Percentiles rank a stretch among this genome's conserved stretches.
Evolutionary conservation across 2,113 vertebrate species (phyloP).

Genomic region (Oryzias javanicus): DNA sequence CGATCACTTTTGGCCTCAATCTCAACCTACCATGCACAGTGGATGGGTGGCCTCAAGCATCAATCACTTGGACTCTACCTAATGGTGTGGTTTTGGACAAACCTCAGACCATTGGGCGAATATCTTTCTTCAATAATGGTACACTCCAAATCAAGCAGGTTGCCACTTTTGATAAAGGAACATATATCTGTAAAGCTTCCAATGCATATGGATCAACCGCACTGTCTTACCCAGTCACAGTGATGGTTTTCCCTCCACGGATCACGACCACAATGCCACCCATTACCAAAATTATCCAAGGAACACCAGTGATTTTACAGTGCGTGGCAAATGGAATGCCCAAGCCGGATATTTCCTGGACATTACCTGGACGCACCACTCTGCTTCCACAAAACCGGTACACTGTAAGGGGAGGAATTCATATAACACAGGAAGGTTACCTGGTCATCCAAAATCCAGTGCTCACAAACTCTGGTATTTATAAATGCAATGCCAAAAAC

Average conservation of each 20-base stretch:
- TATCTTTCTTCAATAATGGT: constrained; percentile 68
- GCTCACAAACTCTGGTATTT: constrained; percentile 81
- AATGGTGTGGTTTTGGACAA: constrained; percentile 75
- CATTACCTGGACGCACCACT: constrained; percentile 79
- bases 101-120: constrained; percentile 67
- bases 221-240: constrained; percentile 74
- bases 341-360: constrained; percentile 81
- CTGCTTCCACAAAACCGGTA: constrained; percentile 73
- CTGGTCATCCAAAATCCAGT: constrained; percentile 75
- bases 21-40: constrained; percentile 74
- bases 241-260: constrained; percentile 76
- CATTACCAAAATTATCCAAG: constrained; percentile 67
- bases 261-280: constrained; percentile 71
- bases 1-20: constrained; percentile 71
- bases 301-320: constrained; percentile 66
- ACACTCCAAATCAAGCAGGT: constrained; percentile 74
- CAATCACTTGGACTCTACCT: constrained; percentile 77
- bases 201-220: constrained; percentile 76
- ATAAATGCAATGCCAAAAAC: constrained; percentile 81
- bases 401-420: constrained; percentile 68
- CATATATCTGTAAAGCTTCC: constrained; percentile 74
- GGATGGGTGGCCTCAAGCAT: constrained; percentile 74
- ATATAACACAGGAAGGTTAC: constrained; percentile 76
- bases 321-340: constrained; percentile 74
- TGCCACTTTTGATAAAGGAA: constrained; percentile 75